Evolutionary conservation across 2,113 vertebrate species (phyloP).

Genomic region (Nanorana parkeri): DNA sequence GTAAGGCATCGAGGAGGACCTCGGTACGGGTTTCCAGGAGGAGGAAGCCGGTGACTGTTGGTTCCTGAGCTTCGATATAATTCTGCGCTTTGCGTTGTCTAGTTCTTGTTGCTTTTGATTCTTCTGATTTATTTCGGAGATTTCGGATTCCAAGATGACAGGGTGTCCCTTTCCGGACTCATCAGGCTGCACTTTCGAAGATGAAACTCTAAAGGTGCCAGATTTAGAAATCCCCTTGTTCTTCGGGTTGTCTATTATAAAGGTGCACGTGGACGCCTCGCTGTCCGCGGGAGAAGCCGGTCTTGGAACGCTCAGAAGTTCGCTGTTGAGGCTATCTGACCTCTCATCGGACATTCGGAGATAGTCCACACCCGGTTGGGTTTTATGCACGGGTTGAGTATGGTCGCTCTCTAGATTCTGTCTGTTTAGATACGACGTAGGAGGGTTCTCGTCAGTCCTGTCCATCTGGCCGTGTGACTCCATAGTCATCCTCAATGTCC

Average conservation of each 20-base stretch:
- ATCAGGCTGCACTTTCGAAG: constrained; percentile 22
- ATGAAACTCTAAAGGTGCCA: constrained; percentile 53
- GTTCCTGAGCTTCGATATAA: neutral
- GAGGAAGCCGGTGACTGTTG: neutral
- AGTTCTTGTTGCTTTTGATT: neutral
- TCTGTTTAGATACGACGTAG: constrained; percentile 64
- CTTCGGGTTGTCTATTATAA: constrained; percentile 70
- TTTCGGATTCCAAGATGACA: constrained; percentile 53
- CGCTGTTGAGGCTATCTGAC: neutral
- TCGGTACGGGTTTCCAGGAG: constrained; percentile 53
- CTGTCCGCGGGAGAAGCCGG: constrained; percentile 73
- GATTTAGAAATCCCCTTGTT: constrained; percentile 48
- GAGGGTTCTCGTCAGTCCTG: constrained; percentile 60
- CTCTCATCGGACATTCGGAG: constrained; percentile 31
- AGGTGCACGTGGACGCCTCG: constrained; percentile 79
- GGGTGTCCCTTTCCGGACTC: constrained; percentile 56
- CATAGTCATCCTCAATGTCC: constrained; percentile 50
- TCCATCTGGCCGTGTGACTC: neutral
- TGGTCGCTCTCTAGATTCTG: neutral
- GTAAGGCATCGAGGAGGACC: constrained; percentile 70
- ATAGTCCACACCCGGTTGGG: neutral
- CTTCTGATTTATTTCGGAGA: constrained; percentile 41
- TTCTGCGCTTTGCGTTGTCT: neutral
- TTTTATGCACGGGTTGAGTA: neutral
- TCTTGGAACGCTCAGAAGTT: constrained; percentile 37